phyloP scores from a whole-genome alignment of 2,797 vertebrate species.

The Gobio occitaniae region DNA sequence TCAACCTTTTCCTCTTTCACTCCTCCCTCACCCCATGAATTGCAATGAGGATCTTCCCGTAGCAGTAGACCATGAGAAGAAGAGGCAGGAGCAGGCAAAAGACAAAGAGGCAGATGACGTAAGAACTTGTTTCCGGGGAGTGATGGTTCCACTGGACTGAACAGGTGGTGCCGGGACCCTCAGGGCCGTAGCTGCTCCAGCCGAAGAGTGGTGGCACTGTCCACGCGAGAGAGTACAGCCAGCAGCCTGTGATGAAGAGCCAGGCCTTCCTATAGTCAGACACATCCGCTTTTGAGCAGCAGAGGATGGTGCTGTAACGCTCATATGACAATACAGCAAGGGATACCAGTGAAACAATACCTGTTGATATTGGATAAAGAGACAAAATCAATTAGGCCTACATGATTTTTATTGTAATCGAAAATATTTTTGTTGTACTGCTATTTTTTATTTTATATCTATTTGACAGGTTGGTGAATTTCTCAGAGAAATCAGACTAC shows the following conservation, averaged over 20 bases:
- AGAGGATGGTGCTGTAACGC: constrained; percentile 68
- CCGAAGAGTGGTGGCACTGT: constrained; percentile 77
- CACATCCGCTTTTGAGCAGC: constrained; percentile 62
- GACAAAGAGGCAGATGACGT: constrained; percentile 78
- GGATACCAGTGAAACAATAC: constrained; percentile 78
- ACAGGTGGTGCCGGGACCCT: constrained; percentile 79
- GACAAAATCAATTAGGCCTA: neutral
- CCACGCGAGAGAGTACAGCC: constrained; percentile 79
- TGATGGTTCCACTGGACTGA: constrained; percentile 79
- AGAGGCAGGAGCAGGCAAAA: constrained; percentile 80
- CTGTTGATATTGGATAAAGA: constrained; percentile 56
- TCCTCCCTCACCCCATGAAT: constrained; percentile 66
- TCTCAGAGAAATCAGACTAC: neutral
- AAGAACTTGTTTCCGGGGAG: constrained; percentile 70
- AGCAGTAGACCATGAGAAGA: constrained; percentile 77
- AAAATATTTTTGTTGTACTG: neutral
- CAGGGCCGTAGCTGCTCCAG: constrained; percentile 79
- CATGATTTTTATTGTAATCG: neutral
- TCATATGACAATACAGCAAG: constrained; percentile 78
- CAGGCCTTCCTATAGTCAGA: constrained; percentile 71
- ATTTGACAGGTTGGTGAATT: neutral
- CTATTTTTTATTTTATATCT: neutral
- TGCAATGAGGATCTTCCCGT: constrained; percentile 74
- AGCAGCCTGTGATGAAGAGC: constrained; percentile 71
- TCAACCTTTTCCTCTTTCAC: neutral